Base-by-base conservation (phyloP, 2,888 invertebrate species). In the Pristionchus mayeri region DNA sequence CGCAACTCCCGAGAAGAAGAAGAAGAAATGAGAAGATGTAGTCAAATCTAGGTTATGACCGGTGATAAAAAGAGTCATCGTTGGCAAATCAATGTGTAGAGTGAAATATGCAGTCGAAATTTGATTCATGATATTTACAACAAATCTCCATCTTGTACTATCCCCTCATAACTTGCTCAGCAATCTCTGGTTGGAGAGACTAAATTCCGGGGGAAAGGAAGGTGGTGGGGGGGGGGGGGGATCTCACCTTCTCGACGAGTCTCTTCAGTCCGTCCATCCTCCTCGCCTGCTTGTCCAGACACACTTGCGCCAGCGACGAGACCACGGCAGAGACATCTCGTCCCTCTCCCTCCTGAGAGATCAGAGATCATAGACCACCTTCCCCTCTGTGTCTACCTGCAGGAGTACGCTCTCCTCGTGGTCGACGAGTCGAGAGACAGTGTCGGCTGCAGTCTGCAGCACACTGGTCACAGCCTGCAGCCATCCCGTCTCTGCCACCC, bases 301-400 rank as follows among this genome's bases (percentile, higher is more conserved):
- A 94, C 82, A 98, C 94, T 94, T 98, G 98, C 21, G 96, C 95
- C 86, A 98, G 94, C 90, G 96, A 96, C 81, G 97, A 96, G 27
- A 94, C 89, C 76, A 97, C 95, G 88, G 97, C 96, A 92, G 96
- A 95, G 93, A 96, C 94, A 94, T 98, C 98, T 88, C 96, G 95
- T 3, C 87, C 88, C 30, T 97, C 97, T 91, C 96, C 96, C 34
- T 89, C 89, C 71, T 83, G n/a, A 37, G 9, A 67, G 21, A 34
- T 37, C 67, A 67, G 27, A 60, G 60, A 67, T 67, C 67, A 67
- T 34, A 24, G 60, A 57, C 21, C 30, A 60, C 96, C 95, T n/a
- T n/a, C 3, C 87, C 87, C n/a, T 97, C 97, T 91, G 96, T 96
- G 34, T 87, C 87, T 71, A 81, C 81, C 81, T 83, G 84, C 18